Evolutionary conservation across 1,140 invertebrate genomes (phyloP).

Genomic region (Dendroctonus valens): DNA sequence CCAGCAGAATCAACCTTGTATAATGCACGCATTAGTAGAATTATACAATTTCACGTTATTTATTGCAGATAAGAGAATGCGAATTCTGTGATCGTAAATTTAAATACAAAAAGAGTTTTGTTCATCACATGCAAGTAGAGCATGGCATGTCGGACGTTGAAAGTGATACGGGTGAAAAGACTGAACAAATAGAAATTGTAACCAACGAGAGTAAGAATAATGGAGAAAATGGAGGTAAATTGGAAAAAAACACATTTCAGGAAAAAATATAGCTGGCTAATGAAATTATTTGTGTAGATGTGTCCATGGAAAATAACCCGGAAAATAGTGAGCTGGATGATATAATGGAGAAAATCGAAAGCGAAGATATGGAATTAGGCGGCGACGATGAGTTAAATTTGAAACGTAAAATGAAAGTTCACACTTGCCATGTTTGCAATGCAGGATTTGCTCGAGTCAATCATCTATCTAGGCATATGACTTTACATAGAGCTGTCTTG

Average conservation of each 20-base stretch:
- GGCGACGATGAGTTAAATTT: conserved; percentile 6
- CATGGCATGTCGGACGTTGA: conserved; percentile 47
- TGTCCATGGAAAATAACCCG: conserved; percentile 11
- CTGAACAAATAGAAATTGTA: conserved; percentile 5
- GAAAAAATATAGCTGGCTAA: neutral
- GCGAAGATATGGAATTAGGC: conserved; percentile 8
- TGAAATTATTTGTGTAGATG: conserved; percentile 1
- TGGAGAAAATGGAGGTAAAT: conserved; percentile 23
- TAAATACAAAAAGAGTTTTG: conserved; percentile 50
- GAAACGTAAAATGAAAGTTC: conserved; percentile 35
- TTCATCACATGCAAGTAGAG: conserved; percentile 49
- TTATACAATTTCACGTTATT: conserved; percentile 9
- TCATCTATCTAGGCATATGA: conserved; percentile 49
- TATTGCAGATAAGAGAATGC: conserved; percentile 45
- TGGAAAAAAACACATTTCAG: neutral
- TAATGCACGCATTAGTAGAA: too few relatives aligned
- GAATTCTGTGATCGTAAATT: conserved; percentile 51
- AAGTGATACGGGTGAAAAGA: conserved; percentile 27
- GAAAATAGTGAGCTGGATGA: conserved; percentile 18
- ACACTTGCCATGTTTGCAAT: conserved; percentile 47
- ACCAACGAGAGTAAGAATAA: conserved; percentile 11
- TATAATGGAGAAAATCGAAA: conserved; percentile 1
- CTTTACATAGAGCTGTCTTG: conserved; percentile 45
- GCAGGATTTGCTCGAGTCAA: conserved; percentile 44
- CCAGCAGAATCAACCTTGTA: too few relatives aligned